phyloP scores from a whole-genome alignment of 1,140 invertebrate species.

The Trinorchestia longiramus region DNA sequence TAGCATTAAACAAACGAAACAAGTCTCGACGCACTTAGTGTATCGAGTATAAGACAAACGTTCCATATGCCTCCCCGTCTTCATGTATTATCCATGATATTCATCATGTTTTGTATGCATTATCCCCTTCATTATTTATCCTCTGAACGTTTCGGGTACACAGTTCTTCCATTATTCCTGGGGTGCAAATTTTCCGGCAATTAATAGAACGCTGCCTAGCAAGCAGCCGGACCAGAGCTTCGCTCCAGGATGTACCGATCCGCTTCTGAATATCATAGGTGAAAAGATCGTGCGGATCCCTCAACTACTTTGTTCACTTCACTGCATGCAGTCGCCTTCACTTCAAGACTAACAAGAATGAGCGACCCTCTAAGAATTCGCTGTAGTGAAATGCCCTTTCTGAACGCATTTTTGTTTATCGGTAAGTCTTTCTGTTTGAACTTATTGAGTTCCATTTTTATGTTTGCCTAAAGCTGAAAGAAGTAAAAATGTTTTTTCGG shows the following conservation, averaged over 20 bases:
- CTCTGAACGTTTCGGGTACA: background rate
- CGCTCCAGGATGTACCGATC: conserved; percentile 45
- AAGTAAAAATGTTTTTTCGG: background rate
- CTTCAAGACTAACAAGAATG: background rate
- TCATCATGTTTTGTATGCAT: background rate
- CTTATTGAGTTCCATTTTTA: background rate
- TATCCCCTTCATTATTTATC: background rate
- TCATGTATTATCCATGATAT: background rate
- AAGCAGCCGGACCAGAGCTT: background rate
- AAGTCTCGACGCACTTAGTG: too few species aligned
- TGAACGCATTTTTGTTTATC: background rate
- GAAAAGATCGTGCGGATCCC: conserved; percentile 28
- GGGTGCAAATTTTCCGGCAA: background rate
- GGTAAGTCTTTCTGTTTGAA: background rate
- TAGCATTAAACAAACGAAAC: too few species aligned
- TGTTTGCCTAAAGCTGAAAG: background rate
- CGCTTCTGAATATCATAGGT: conserved; percentile 52
- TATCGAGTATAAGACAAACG: too few species aligned
- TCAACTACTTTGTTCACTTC: background rate
- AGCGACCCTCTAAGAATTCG: background rate
- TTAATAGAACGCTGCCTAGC: conserved; percentile 12
- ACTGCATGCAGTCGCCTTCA: background rate
- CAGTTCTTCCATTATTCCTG: conserved; percentile 25
- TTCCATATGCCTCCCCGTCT: background rate
- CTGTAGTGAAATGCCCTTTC: background rate